A percentile compares a stretch with the other conserved stretches of the same genome.
Conservation (phyloP, 2,888 invertebrate genomes). For the Magallana nippona region DNA sequence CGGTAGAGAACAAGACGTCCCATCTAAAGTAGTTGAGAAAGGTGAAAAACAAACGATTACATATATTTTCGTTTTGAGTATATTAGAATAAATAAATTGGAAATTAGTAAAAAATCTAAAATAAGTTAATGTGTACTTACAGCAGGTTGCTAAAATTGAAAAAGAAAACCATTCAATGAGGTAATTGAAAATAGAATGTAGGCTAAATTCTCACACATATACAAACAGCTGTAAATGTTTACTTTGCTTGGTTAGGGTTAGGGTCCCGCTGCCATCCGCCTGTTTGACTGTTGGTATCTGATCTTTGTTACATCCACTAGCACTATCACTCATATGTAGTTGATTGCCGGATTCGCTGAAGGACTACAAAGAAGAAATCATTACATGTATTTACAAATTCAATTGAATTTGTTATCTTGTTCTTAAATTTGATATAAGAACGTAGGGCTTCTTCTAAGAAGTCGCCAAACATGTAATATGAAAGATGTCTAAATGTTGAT, state of each 20-base stretch:
- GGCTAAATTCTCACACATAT: no score
- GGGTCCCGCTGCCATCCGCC: slow-evolving; percentile 35
- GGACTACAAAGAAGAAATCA: slow-evolving; percentile 1
- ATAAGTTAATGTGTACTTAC: slow-evolving; percentile 31
- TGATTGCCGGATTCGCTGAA: slow-evolving; percentile 17
- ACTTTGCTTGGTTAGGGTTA: slow-evolving; percentile 30
- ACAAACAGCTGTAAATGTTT: no score
- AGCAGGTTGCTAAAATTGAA: slow-evolving; percentile 27
- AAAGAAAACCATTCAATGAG: background rate
- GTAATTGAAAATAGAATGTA: no score
- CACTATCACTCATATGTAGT: slow-evolving; percentile 36
- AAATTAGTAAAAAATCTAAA: background rate
- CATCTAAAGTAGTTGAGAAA: background rate
- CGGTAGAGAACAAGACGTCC: slow-evolving; percentile 8
- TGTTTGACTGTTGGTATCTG: slow-evolving; percentile 35
- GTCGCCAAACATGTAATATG: no score
- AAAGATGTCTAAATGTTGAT: background rate
- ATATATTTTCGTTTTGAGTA: background rate
- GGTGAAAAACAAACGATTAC: background rate
- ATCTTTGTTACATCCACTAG: background rate
- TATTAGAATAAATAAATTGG: no score
- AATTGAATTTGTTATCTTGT: no score
- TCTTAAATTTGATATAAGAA: no score
- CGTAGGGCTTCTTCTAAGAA: background rate
- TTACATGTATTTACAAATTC: no score